Base-by-base conservation (phyloP, 2,113 vertebrate genomes). In the Monopterus albus region DNA sequence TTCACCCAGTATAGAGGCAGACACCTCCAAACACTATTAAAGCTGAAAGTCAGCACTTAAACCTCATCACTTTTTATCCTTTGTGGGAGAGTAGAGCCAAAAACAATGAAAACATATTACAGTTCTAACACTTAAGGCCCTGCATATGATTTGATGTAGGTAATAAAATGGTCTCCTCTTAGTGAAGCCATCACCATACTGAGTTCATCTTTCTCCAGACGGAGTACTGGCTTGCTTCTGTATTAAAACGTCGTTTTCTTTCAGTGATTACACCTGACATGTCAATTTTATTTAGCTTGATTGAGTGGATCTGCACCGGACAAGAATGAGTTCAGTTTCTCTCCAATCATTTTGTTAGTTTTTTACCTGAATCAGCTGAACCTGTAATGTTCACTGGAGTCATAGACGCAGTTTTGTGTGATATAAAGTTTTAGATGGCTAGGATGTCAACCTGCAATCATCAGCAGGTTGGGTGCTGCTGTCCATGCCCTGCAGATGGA, bases 401-500 rank as follows among this genome's bases (percentile, higher is more conserved):
- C 18, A 42, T 42, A 26, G 36, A 5, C 18, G 33, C 21, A 40
- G 39, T 36, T 17, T 25, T 7, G 7, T 20, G 14, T n/a, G 18
- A 28, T 25, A 57, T 62, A 20, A 69, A 50, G 43, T 31, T 60
- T 43, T 21, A 5, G 23, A 36, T 5, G 2, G 13, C 10, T n/a
- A 7, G 4, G 35, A 25, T 59, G 6, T 39, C 13, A 73, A 25
- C 20, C 18, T 55, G 40, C 66, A 45, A 70, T 47, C 49, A 50
- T 63, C 72, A 45, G 59, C 35, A 7, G 25, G 2, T 58, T 20
- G 39, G 61, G 28, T 11, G 14, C 20, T 45, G 47, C 11, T 42
- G 46, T n/a, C 33, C 9, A 6, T 70, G 59, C 18, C 63, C 63
- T 71, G 5, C 71, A 85, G 75, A 75, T 78, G 72, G 80, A 63